Conservation (phyloP, 1,140 invertebrate genomes). For the Contarinia nasturtii region DNA sequence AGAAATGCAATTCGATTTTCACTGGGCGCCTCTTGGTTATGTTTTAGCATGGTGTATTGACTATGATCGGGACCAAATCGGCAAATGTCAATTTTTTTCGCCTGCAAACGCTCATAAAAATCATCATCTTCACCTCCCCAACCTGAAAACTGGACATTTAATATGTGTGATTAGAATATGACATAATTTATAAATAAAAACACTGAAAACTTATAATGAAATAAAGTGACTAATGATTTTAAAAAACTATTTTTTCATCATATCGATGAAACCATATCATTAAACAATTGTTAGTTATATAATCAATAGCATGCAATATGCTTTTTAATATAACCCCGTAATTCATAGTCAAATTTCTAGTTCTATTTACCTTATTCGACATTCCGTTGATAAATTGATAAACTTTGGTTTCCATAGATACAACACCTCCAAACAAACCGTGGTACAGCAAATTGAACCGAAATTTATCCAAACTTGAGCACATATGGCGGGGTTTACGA, state of each 20-base stretch:
- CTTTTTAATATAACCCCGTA: no score
- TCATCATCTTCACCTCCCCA: conserved; percentile 90
- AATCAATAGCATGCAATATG: no score
- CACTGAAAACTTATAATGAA: no score
- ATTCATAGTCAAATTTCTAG: no score
- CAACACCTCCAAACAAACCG: conserved; percentile 55
- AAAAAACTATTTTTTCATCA: no score
- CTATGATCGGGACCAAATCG: conserved; percentile 52
- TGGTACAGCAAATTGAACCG: conserved; percentile 59
- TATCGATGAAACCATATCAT: conserved; percentile 76
- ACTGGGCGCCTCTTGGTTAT: conserved; percentile 35
- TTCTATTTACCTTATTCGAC: conserved; percentile 53
- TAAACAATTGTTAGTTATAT: no score
- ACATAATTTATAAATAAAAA: no score
- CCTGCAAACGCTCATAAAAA: conserved; percentile 42
- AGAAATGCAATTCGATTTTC: conserved; percentile 14
- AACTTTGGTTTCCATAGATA: conserved; percentile 46
- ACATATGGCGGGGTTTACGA: conserved; percentile 74
- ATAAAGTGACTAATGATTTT: no score
- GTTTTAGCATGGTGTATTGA: conserved; percentile 56
- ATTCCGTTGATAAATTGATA: conserved; percentile 77
- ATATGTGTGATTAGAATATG: conserved; percentile 35
- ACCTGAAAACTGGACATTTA: conserved; percentile 33
- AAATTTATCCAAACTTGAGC: conserved; percentile 76
- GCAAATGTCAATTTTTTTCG: conserved; percentile 33